Evolutionary conservation across 2,797 vertebrate species (phyloP), one percentile per base, ranked within the genome.

Genomic region (Syngnathus acus): DNA sequence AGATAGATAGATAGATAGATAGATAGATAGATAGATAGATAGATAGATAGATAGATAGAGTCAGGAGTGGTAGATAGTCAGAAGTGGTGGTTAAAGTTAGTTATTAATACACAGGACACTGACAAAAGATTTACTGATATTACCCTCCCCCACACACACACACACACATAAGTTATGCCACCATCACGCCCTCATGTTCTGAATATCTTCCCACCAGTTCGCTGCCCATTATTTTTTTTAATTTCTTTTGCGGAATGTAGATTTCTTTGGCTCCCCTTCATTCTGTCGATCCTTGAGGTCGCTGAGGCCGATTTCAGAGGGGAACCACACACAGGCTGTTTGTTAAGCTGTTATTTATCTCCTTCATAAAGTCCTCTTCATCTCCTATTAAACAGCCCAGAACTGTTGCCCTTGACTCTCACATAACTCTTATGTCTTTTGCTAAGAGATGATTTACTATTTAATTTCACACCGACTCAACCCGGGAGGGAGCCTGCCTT

Each of bases 321-420:
- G 86, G 82, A 78, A 74, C 78, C 70, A 80, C 78, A 77, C 74
- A 70, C 68, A 75, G 76, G 84, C 80, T 82, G 86, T 89, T 89
- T 87, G 84, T 87, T 86, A 88, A 84, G 78, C 81, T 70, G 78
- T 88, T 89, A 87, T 89, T 89, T 88, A 88, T 90, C 87, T 86
- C 80, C 78, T 85, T 83, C 86, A 86, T 89, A 86, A 87, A 89
- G 81, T 81, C 73, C 80, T 85, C 78, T 83, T 88, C 85, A 86
- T 89, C 80, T 84, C 78, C 85, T 82, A 81, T 84, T 86, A 86
- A 86, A 86, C 78, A 81, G 77, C 74, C 82, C 81, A 80, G 80
- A 82, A 88, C 79, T 84, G 81, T 82, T 87, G 84, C 83, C 89
- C 89, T 89, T 89, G 85, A 90, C 85, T 85, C 71, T 60, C 78